Percentiles rank a stretch among this genome's conserved stretches.
These are phyloP conservation scores for Megalops atlanticus DNA, from an alignment of 2,113 vertebrate genomes.

Conservation along the genomic window DNA sequence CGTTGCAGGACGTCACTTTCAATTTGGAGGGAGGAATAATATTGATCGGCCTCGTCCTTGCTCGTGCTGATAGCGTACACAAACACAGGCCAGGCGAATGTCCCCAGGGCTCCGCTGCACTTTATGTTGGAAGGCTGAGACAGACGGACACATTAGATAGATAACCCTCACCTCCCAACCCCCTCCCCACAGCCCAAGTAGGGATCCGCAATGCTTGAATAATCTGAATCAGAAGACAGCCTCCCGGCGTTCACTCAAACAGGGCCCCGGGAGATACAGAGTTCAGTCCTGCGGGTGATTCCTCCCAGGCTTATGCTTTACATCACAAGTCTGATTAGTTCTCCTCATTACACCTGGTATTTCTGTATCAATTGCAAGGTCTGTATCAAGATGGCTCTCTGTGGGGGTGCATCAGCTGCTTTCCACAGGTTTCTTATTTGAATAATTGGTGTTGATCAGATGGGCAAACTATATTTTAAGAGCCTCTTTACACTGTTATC, in stretches of 20 bases:
- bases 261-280: not conserved
- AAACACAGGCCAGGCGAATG: not conserved
- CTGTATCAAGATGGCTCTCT: not conserved
- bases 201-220: too few relatives aligned
- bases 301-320: not conserved
- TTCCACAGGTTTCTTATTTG: not conserved
- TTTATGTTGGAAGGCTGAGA: not conserved
- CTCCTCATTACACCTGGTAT: not conserved
- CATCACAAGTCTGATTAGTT: not conserved
- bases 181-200: not conserved
- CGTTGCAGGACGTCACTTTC: not conserved
- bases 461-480: too few relatives aligned
- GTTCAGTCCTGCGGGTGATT: not conserved
- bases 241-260: not conserved
- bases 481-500: too few relatives aligned
- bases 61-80: not conserved
- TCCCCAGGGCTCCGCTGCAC: not conserved
- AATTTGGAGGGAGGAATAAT: conserved; percentile 7
- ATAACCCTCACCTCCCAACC: too few relatives aligned
- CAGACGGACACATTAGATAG: not conserved
- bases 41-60: conserved; percentile 2
- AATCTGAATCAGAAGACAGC: not conserved
- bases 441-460: not conserved
- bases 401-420: not conserved
- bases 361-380: not conserved